These are phyloP conservation scores for Machimus rusticus DNA, from an alignment of 2,888 invertebrate species.

Conservation along the genomic window DNA sequence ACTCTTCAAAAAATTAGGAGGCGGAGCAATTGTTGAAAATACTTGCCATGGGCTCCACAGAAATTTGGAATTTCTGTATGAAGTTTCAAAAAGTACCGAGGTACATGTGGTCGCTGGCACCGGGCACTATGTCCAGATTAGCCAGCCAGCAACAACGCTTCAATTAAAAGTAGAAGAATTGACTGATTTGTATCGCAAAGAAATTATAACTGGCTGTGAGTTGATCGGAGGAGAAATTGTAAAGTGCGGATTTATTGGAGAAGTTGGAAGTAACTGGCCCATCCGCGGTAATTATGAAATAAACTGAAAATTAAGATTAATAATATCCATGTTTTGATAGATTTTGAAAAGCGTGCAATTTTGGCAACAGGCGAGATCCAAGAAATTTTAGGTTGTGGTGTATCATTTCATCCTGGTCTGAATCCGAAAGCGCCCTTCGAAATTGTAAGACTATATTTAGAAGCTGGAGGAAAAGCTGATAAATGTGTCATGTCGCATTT, in stretches of 20 bases:
- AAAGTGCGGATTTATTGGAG: constrained; percentile 83
- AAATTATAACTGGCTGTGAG: constrained; percentile 66
- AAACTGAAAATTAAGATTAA: not conserved
- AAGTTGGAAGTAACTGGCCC: constrained; percentile 83
- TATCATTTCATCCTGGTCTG: constrained; percentile 84
- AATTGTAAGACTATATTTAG: constrained; percentile 76
- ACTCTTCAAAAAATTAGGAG: constrained; percentile 73
- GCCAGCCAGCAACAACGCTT: constrained; percentile 66
- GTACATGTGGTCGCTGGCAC: constrained; percentile 81
- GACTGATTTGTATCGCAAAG: constrained; percentile 70
- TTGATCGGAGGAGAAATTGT: constrained; percentile 60
- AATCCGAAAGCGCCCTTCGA: constrained; percentile 75
- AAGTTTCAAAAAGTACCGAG: constrained; percentile 68
- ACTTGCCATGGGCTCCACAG: constrained; percentile 75
- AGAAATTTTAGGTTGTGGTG: constrained; percentile 72
- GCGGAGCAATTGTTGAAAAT: constrained; percentile 81
- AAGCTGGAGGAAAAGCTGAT: constrained; percentile 76
- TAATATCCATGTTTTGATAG: constrained; percentile 59
- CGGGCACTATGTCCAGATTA: constrained; percentile 75
- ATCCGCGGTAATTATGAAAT: constrained; percentile 68
- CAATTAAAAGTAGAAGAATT: constrained; percentile 69
- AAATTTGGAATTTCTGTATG: constrained; percentile 68
- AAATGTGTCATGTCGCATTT: constrained; percentile 85
- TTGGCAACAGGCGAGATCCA: constrained; percentile 75
- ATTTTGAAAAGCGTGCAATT: constrained; percentile 76